phyloP scores from a whole-genome alignment of 1,140 invertebrate genomes.

The Pectinophora gossypiella region DNA sequence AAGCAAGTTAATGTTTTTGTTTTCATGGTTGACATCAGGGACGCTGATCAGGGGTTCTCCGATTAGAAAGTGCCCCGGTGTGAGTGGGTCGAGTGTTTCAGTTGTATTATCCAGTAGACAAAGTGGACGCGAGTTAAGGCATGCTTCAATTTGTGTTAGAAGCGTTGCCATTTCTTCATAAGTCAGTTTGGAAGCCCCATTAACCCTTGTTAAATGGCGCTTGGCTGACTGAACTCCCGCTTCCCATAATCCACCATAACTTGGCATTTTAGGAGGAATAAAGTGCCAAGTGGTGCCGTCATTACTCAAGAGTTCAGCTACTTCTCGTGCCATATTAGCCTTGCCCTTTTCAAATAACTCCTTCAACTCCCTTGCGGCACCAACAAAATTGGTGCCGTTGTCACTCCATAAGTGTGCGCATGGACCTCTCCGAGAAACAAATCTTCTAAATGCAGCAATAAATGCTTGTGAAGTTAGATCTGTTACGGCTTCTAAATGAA shows the following conservation, averaged over 20 bases:
- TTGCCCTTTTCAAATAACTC: neutral
- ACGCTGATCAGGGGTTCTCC: constrained; percentile 6
- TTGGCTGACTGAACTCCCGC: constrained; percentile 24
- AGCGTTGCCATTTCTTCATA: constrained; percentile 25
- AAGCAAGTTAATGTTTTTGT: neutral
- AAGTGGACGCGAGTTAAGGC: constrained; percentile 40
- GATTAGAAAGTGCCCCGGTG: constrained; percentile 9
- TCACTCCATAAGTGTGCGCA: constrained; percentile 29
- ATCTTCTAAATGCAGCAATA: constrained; percentile 34
- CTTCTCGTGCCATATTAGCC: neutral
- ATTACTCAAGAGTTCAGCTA: constrained; percentile 13
- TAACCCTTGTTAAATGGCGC: constrained; percentile 17
- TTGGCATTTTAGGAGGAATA: constrained; percentile 18
- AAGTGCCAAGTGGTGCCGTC: constrained; percentile 25
- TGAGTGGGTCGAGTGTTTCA: constrained; percentile 3
- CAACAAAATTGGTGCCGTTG: constrained; percentile 40
- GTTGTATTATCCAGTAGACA: neutral
- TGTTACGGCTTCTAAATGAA: constrained; percentile 32
- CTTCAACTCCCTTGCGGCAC: constrained; percentile 19
- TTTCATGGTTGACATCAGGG: constrained; percentile 7
- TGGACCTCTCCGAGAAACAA: constrained; percentile 21
- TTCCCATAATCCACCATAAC: constrained; percentile 16
- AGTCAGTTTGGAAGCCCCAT: constrained; percentile 18
- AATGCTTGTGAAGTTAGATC: constrained; percentile 30
- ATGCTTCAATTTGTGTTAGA: constrained; percentile 35